Percentiles rank a stretch among this genome's conserved stretches.
Evolutionary conservation across 2,888 invertebrate genomes (phyloP).

Genomic region (Sicus ferrugineus): DNA sequence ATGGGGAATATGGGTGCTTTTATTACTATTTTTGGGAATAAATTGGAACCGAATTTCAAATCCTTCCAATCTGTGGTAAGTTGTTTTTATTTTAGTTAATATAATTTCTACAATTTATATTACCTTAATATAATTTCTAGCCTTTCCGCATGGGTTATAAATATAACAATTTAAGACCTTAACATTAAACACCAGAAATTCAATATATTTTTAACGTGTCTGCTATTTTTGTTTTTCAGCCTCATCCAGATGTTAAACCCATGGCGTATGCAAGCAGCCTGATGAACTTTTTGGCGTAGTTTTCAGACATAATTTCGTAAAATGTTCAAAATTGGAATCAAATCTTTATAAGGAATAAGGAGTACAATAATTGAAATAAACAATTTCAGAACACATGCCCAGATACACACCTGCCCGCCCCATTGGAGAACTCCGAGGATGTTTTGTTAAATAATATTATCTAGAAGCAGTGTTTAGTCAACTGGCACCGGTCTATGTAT

Average conservation of each 20-base stretch:
- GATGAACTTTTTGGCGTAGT: constrained; percentile 71
- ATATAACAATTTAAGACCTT: neutral
- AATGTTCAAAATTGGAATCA: neutral
- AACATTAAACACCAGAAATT: too few relatives aligned
- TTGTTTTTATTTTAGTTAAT: constrained; percentile 43
- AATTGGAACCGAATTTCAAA: constrained; percentile 88
- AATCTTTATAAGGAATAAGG: neutral
- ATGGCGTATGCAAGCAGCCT: constrained; percentile 95
- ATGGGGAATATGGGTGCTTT: constrained; percentile 99
- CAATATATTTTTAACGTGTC: neutral
- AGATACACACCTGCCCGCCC: constrained; percentile 13
- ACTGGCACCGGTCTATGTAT: neutral
- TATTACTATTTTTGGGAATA: constrained; percentile 91
- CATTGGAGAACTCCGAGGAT: constrained; percentile 3
- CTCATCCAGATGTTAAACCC: constrained; percentile 95
- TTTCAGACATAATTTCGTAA: constrained; percentile 36
- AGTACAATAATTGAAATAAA: constrained; percentile 22
- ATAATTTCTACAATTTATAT: too few relatives aligned
- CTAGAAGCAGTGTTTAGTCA: neutral
- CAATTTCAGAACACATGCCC: constrained; percentile 5
- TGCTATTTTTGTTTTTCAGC: constrained; percentile 70
- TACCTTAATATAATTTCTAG: too few relatives aligned
- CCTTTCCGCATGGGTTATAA: neutral
- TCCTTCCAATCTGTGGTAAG: constrained; percentile 95
- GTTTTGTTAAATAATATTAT: constrained; percentile 8